phyloP scores from a whole-genome alignment of 2,797 vertebrate genomes.

The Xenopus petersii region DNA sequence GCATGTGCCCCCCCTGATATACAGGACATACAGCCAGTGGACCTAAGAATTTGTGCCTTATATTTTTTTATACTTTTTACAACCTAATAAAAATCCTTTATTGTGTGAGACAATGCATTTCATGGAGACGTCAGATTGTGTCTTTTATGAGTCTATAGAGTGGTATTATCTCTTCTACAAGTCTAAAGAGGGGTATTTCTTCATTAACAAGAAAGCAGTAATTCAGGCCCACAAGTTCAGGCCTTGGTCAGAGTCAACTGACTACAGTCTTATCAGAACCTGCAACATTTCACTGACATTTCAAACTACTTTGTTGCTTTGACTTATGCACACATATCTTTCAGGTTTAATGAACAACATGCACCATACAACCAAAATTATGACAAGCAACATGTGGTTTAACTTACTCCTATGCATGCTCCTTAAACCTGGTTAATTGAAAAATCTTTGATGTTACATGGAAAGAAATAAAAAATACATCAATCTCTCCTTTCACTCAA shows the following conservation, averaged over 20 bases:
- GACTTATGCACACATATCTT: slow-evolving; percentile 1
- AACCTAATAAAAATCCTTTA: too few relatives aligned
- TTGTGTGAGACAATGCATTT: too few relatives aligned
- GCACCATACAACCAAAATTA: neutral
- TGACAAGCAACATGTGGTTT: neutral
- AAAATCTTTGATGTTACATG: slow-evolving; percentile 7
- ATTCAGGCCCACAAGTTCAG: neutral
- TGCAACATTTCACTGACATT: neutral
- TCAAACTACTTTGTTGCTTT: neutral
- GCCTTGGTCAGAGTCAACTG: neutral
- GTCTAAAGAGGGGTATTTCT: neutral
- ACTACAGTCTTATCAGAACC: neutral
- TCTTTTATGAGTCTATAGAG: too few relatives aligned
- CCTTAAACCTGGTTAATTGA: neutral
- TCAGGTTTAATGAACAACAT: slow-evolving; percentile 1
- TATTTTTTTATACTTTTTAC: too few relatives aligned
- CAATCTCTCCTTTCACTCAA: neutral
- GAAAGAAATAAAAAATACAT: slow-evolving; percentile 8
- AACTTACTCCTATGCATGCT: neutral
- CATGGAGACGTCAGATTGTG: too few relatives aligned
- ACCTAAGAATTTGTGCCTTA: too few relatives aligned
- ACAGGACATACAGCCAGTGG: too few relatives aligned
- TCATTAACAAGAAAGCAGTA: slow-evolving; percentile 2
- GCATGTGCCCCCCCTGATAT: too few relatives aligned
- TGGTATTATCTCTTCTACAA: too few relatives aligned